phyloP scores from a whole-genome alignment of 2,113 vertebrate species.

The crab-eating macaque (Macaca fascicularis) region T2T-MFA8v1.1 NC_088384.1:9705501-9706000 shows the following conservation, averaged over 20 bases:
- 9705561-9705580: not conserved
- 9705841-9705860: not conserved
- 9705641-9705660: not conserved
- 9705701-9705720: not conserved
- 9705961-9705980: not conserved
- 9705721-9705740: not conserved
- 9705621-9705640: not conserved
- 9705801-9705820: not conserved
- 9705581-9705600: not conserved
- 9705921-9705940: not conserved
- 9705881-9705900: not conserved
- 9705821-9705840: not conserved
- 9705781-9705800: not conserved
- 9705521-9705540: not conserved
- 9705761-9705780: not conserved
- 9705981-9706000: not conserved
- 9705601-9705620: not conserved
- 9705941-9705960: not conserved
- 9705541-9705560: not conserved
- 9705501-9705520: not conserved
- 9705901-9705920: not conserved
- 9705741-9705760: accelerated
- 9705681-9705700: not conserved
- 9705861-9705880: not conserved
- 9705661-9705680: not conserved